Evolutionary conservation across 2,888 invertebrate genomes (phyloP).

Genomic region (Adineta ricciae): DNA sequence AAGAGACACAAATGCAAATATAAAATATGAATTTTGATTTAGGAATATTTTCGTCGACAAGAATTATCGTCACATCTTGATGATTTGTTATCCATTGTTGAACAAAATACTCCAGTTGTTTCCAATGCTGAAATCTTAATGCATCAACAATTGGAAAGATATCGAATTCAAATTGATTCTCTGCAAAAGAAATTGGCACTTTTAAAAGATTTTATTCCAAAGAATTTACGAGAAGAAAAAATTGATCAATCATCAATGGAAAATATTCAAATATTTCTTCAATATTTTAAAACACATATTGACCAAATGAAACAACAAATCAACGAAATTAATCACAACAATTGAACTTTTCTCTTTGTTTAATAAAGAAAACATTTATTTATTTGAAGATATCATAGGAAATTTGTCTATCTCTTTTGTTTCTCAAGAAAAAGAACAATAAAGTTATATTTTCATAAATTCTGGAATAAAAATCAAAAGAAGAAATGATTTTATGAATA

Average conservation of each 20-base stretch:
- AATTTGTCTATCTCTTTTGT: no score
- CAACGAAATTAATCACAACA: background rate
- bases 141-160: background rate
- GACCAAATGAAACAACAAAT: background rate
- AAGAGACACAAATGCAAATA: no score
- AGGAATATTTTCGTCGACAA: background rate
- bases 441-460: background rate
- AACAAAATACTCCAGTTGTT: background rate
- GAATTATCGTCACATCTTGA: background rate
- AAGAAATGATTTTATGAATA: background rate
- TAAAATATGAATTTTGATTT: background rate
- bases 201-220: background rate
- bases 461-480: background rate
- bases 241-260: background rate
- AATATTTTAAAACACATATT: background rate
- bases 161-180: background rate
- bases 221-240: background rate
- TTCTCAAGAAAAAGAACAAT: no score
- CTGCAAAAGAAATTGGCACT: background rate
- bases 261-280: background rate
- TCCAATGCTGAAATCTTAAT: background rate
- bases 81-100: background rate
- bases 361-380: background rate
- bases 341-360: background rate
- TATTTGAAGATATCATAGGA: no score